Conservation (phyloP, 1,140 invertebrate genomes). For the Drosophila equinoxialis region DNA sequence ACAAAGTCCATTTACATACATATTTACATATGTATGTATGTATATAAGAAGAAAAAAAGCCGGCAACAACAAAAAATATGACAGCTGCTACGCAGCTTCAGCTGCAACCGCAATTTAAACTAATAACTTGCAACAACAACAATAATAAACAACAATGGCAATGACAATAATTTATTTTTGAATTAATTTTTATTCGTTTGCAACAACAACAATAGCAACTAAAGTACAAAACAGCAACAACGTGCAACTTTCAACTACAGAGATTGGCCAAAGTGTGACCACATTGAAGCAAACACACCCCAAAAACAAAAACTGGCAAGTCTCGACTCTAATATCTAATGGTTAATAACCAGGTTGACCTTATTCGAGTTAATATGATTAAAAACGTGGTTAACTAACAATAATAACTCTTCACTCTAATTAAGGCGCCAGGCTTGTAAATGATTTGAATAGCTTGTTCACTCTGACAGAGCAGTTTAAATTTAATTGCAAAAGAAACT, state of each 20-base stretch:
- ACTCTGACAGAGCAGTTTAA: too few species aligned
- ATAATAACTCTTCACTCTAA: too few species aligned
- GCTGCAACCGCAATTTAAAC: constrained; percentile 76
- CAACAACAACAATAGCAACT: constrained; percentile 41
- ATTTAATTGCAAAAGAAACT: too few species aligned
- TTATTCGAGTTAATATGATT: too few species aligned
- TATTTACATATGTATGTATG: neutral
- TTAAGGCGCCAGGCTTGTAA: too few species aligned
- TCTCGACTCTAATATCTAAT: too few species aligned
- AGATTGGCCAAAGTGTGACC: constrained; percentile 26
- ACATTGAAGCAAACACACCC: too few species aligned
- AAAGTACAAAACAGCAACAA: constrained; percentile 43
- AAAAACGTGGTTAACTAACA: too few species aligned
- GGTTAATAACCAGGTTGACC: too few species aligned
- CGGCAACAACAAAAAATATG: constrained; percentile 58
- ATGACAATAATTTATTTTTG: constrained; percentile 79
- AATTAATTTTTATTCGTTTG: constrained; percentile 75
- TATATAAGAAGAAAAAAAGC: constrained; percentile 27
- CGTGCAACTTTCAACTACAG: constrained; percentile 60
- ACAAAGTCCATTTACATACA: constrained; percentile 1
- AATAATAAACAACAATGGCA: constrained; percentile 57
- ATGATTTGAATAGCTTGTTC: too few species aligned
- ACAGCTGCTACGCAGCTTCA: constrained; percentile 37
- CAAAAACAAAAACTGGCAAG: neutral
- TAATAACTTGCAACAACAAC: constrained; percentile 62